These are phyloP conservation scores for Gypaetus barbatus DNA, from an alignment of 2,797 vertebrate species.

Conservation along the genomic window DNA sequence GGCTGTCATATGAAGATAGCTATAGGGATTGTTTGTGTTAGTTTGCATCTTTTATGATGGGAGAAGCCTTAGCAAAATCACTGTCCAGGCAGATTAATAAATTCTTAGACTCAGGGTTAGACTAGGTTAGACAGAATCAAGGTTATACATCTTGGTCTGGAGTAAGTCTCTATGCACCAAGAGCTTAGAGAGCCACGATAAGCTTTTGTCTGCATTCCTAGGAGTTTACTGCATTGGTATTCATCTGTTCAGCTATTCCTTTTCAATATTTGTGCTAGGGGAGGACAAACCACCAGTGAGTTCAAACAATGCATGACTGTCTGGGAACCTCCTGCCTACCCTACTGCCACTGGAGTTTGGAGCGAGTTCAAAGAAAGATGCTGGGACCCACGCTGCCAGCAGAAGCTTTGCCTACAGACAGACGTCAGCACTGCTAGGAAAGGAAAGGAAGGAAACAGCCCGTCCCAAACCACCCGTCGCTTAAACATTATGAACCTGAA, in stretches of 20 bases:
- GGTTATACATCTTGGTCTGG: neutral
- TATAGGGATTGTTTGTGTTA: neutral
- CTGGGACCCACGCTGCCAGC: neutral
- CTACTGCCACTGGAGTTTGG: neutral
- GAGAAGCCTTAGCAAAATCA: neutral
- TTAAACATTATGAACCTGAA: neutral
- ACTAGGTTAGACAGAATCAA: neutral
- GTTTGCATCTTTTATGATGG: neutral
- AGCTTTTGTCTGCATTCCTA: slow-evolving; percentile 6
- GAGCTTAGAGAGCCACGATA: neutral
- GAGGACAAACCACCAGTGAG: neutral
- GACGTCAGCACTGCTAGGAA: neutral
- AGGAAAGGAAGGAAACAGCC: slow-evolving; percentile 6
- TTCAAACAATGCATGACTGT: neutral
- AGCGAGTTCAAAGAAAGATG: neutral
- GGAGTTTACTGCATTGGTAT: neutral
- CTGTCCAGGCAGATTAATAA: neutral
- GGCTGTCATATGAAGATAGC: neutral
- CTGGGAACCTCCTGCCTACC: slow-evolving; percentile 1
- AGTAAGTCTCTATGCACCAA: neutral
- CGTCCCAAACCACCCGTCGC: neutral
- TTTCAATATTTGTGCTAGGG: neutral
- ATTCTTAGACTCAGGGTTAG: neutral
- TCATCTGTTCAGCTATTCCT: neutral
- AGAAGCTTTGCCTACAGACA: neutral